phyloP scores from a whole-genome alignment of 2,113 vertebrate species.

The Vulpes vulpes region DNA sequence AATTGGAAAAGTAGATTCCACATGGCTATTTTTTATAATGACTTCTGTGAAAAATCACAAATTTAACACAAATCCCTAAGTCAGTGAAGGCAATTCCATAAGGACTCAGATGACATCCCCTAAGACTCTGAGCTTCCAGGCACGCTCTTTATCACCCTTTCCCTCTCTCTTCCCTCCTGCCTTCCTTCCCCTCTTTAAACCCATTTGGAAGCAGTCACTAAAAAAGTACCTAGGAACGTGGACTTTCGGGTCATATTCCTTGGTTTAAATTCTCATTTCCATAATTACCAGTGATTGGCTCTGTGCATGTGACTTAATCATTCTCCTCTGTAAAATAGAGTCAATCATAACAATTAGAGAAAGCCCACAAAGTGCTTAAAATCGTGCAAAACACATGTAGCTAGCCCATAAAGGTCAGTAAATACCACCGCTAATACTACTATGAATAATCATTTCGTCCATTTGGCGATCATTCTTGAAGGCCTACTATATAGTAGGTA shows the following conservation, averaged over 20 bases:
- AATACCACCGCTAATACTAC: not conserved
- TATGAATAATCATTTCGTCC: not conserved
- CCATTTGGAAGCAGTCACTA: not conserved
- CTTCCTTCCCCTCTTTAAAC: not conserved
- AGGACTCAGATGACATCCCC: not conserved
- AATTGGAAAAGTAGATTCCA: slow-evolving; percentile 16
- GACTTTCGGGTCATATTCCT: not conserved
- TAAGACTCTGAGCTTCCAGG: not conserved
- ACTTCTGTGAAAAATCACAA: slow-evolving; percentile 42
- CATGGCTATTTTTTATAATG: not conserved
- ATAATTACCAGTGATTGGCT: not conserved
- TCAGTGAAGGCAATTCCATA: not conserved
- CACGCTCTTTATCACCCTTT: not conserved
- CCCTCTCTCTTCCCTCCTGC: not conserved
- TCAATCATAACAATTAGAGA: not conserved
- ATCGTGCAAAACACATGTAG: not conserved
- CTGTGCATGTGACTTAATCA: not conserved
- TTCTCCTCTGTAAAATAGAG: not conserved
- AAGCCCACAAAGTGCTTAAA: not conserved
- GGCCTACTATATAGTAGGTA: not conserved
- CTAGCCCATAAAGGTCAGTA: not conserved
- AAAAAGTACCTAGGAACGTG: not conserved
- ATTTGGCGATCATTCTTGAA: not conserved
- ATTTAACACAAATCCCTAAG: slow-evolving; percentile 2
- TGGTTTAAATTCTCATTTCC: not conserved